Evolutionary conservation across 2,113 vertebrate species (phyloP), one percentile per base, ranked within the genome.

Genomic region (Cyrtonyx montezumae): DNA sequence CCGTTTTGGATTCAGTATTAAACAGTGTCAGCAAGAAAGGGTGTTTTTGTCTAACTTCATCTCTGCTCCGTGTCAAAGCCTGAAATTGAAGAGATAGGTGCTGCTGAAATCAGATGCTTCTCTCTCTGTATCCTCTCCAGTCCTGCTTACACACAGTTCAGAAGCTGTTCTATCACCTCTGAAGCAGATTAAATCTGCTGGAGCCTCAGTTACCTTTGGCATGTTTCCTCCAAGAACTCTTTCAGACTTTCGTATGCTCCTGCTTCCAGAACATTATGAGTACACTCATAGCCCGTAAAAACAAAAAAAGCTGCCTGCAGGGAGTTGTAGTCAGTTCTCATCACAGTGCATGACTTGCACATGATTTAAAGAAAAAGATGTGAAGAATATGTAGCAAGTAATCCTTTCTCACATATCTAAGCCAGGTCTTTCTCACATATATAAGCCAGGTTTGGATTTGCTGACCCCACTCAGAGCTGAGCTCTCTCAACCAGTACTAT

Each of bases 391-490:
- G 23, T 3, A 37, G 1, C 26, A 88, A 78, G 61, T 53, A 63
- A 62, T 71, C 28, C 36, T 22, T 45, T 53, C 11, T 61, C 30
- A 58, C 4, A 11, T 26, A 21, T 4, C 32, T 9, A 46, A n/a
- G n/a, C n/a, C n/a, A n/a, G n/a, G n/a, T n/a, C 36, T 22, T 45
- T 53, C 11, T 61, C 30, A 58, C 4, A 11, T 26, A 21, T 4
- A 28, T 9, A 53, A 69, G 46, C 25, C 19, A 42, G 45, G 55
- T 28, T 80, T 77, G 46, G 37, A 83, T 58, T 53, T 21, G 17
- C 26, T 71, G 18, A 42, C 0, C 2, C 32, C 8, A 5, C 12
- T 36, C 43, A n/a, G 37, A 46, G 13, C 13, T 0, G 0, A 65
- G 56, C 6, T 53, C 19, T 42, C 28, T 40, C 36, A 65, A 63